Conservation (phyloP, 2,113 vertebrate genomes). For the Abramis brama region DNA sequence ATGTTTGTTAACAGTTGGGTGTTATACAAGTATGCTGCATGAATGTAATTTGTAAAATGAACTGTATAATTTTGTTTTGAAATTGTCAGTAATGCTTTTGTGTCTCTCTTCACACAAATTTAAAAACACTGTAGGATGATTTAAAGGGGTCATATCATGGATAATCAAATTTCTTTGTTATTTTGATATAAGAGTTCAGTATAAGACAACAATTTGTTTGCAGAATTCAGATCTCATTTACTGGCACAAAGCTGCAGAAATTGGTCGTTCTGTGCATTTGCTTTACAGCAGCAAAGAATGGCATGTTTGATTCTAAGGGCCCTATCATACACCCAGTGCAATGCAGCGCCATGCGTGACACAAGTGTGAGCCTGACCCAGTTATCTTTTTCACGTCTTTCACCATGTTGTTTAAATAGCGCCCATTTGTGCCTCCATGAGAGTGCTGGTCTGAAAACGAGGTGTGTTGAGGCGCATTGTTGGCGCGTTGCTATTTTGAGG, state of each 20-base stretch:
- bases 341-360: too few relatives aligned
- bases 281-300: not conserved
- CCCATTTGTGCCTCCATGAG: too few relatives aligned
- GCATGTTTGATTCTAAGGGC: not conserved
- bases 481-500: too few relatives aligned
- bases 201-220: not conserved
- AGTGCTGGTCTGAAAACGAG: too few relatives aligned
- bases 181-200: not conserved
- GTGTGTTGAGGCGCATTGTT: too few relatives aligned
- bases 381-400: too few relatives aligned
- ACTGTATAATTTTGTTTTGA: not conserved
- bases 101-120: not conserved
- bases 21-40: not conserved
- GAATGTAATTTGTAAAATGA: not conserved
- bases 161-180: not conserved
- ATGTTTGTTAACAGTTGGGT: not conserved
- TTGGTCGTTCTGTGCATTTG: not conserved
- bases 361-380: too few relatives aligned
- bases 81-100: not conserved
- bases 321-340: too few relatives aligned
- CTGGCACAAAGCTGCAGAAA: not conserved
- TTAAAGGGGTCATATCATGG: constrained; percentile 13
- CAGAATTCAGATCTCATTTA: not conserved
- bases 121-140: not conserved
- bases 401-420: too few relatives aligned